phyloP scores from a whole-genome alignment of 2,113 vertebrate species.

The Condylura cristata region DNA sequence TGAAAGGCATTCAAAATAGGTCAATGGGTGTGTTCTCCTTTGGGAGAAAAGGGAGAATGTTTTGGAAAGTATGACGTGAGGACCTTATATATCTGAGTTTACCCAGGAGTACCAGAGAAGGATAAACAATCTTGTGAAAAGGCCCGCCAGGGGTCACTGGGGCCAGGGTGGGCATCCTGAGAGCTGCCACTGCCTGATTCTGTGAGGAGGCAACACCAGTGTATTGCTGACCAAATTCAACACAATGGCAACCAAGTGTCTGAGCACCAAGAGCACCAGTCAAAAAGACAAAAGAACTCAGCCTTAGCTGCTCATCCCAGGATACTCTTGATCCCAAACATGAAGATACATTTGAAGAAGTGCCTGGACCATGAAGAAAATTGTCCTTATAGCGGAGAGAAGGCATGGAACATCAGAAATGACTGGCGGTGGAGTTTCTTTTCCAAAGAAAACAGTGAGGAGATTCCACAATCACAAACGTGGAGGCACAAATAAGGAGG shows the following conservation, averaged over 20 bases:
- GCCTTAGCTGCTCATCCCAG: neutral
- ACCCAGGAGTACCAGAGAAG: slow-evolving; percentile 1
- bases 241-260: neutral
- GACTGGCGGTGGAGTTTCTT: neutral
- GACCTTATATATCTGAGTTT: neutral
- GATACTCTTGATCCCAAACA: neutral
- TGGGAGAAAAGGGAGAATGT: neutral
- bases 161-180: neutral
- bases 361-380: neutral
- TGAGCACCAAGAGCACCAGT: neutral
- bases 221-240: neutral
- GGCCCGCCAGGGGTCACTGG: neutral
- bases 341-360: neutral
- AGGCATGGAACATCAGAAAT: neutral
- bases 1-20: neutral
- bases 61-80: neutral
- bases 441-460: neutral
- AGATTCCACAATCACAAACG: neutral
- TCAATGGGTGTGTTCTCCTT: neutral
- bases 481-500: neutral
- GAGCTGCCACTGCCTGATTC: neutral
- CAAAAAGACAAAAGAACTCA: neutral
- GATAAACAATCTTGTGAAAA: neutral
- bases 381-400: neutral
- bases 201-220: neutral